Base-by-base conservation (phyloP, 37 sponge, comb jelly and placozoan species). In the Mnemiopsis leidyi region DNA sequence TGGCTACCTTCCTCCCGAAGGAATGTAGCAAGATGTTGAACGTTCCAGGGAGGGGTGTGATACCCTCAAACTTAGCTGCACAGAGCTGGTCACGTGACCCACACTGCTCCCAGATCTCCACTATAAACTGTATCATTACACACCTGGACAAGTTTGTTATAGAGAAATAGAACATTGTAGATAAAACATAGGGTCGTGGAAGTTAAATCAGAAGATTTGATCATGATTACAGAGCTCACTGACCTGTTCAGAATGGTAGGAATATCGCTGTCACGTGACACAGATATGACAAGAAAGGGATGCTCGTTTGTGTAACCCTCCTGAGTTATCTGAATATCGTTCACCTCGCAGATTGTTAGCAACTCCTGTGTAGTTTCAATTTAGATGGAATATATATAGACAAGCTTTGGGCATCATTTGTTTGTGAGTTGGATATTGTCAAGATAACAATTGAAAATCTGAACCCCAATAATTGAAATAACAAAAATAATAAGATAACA, bases 11-110 rank as follows among this genome's bases (percentile, higher is more conserved):
- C 90, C 61, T 38, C 30, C 90, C 90, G 29, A 85, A 85, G 26
- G 90, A 85, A 37, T 85, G 90, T 39, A 85, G 90, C 0, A 85
- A 5, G 61, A 85, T 85, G 90, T 85, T 85, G 90, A 85, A 85
- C 0, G 90, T 23, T 3, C 61, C 61, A 28, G 90, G 61, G 34
- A 77, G 36, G 32, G 36, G 79, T 1, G 48, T 1, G 25, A 36
- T 28, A 28, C 39, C 40, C 0, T 37, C 48, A 61, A 85, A 85
- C 28, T 38, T 23, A 25, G 36, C 1, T 1, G 28, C 61, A 38
- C 90, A 85, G 13, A 85, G 39, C 90, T 38, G 48, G n/a, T 38
- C 25, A 23, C 90, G 40, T 2, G 61, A 40, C 0, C 3, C 29
- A 33, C 90, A 85, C 36, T 85, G 40, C 61, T n/a, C 90, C 90